Evolutionary conservation across 1,140 invertebrate species (phyloP), one percentile per base, ranked within the genome.

Genomic region (Scaptodrosophila lebanonensis): DNA sequence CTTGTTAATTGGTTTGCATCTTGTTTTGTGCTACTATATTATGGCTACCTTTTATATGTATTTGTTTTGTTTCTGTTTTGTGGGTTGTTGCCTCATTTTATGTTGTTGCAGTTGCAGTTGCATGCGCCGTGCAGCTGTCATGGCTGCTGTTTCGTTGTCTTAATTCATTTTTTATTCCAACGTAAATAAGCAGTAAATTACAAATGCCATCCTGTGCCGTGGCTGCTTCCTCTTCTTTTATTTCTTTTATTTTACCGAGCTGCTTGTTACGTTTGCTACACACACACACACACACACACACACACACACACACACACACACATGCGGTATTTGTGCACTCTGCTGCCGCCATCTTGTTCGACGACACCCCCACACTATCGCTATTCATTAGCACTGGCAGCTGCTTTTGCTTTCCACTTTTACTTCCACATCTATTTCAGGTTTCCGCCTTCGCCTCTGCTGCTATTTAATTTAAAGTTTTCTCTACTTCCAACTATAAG

Each of bases 91-190:
- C n/a, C n/a, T n/a, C n/a, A n/a, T n/a, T n/a, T n/a, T n/a, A n/a
- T n/a, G n/a, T n/a, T n/a, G n/a, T n/a, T n/a, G n/a, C n/a, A n/a
- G n/a, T n/a, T n/a, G n/a, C n/a, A n/a, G n/a, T 11, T 33, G 22
- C 22, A 4, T 25, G 3, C 22, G 22, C 3, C 22, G 3, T 25
- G 22, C 32, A 22, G 52, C 62, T 66, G 62, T 58, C 63, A 66
- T 43, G 62, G 48, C 39, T 51, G 62, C 61, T 44, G 32, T 54
- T 72, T 56, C 64, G 67, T 57, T 69, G 65, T 53, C 69, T 79
- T 79, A 79, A 82, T 82, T 82, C 69, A 79, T 73, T 79, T 79
- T 82, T 82, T 75, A 66, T 70, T 75, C 58, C 66, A 82, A 82
- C 60, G 69, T 70, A 82, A 70, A 70, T 75, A 79, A 79, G 75